Evolutionary conservation across 2,888 invertebrate species (phyloP).

Genomic region (Steromphala cineraria): DNA sequence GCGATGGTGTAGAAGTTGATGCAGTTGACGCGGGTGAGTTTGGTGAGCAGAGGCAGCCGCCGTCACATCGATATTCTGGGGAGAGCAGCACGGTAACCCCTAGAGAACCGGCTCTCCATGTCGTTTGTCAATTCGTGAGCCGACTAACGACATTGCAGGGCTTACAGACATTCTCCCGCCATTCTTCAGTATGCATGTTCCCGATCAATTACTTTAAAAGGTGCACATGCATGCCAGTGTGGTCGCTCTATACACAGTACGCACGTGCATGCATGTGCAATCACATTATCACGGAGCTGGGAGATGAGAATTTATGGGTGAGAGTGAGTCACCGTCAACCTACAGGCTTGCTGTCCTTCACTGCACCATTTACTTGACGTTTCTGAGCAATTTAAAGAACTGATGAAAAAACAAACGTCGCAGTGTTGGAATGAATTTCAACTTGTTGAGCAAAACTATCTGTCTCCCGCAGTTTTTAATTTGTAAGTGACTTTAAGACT

Average conservation of each 20-base stretch:
- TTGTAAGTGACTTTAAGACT: too few species aligned
- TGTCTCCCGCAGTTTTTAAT: too few species aligned
- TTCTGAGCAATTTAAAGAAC: not conserved
- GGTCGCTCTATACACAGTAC: not conserved
- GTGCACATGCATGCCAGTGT: not conserved
- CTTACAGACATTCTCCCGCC: not conserved
- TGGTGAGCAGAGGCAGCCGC: not conserved
- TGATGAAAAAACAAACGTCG: not conserved
- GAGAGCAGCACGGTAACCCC: not conserved
- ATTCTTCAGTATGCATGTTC: not conserved
- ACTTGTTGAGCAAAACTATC: too few species aligned
- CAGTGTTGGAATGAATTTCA: too few species aligned
- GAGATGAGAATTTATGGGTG: not conserved
- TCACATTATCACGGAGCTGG: not conserved
- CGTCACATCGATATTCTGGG: slow-evolving; percentile 2
- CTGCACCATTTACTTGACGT: not conserved
- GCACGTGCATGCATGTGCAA: not conserved
- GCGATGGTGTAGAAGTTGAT: too few species aligned
- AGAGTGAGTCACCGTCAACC: not conserved
- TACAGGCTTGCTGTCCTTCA: not conserved
- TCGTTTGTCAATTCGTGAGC: slow-evolving; percentile 4
- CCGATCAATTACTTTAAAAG: slow-evolving; percentile 10
- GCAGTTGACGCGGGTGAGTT: too few species aligned
- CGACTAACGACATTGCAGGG: slow-evolving; percentile 11
- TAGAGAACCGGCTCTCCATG: not conserved